Evolutionary conservation across 2,888 invertebrate species (phyloP).

Genomic region (Agrochola lota): DNA sequence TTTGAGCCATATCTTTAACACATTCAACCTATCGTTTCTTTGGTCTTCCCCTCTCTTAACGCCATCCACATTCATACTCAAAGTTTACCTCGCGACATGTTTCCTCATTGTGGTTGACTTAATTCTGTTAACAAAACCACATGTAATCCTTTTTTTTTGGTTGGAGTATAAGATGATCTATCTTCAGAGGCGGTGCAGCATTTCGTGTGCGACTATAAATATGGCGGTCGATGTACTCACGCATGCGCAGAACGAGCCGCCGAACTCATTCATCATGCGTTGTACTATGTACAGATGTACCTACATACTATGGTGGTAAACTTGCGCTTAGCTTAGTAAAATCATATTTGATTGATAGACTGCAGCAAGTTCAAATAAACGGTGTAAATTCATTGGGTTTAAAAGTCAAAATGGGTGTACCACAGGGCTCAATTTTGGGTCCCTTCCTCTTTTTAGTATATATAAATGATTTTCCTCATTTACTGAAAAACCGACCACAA

Average conservation of each 20-base stretch:
- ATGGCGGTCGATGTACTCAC: constrained; percentile 75
- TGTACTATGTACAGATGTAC: constrained; percentile 22
- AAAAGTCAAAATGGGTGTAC: too few species aligned
- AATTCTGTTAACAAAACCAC: background rate
- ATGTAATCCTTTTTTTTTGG: background rate
- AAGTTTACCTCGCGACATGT: background rate
- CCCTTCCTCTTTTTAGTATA: too few species aligned
- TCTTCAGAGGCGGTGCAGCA: constrained; percentile 41
- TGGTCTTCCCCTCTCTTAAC: background rate
- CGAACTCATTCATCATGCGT: constrained; percentile 49
- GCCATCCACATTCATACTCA: background rate
- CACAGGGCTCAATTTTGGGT: too few species aligned
- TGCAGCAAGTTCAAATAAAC: too few species aligned
- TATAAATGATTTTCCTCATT: too few species aligned
- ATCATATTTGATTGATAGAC: too few species aligned
- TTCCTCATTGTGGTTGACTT: too few species aligned
- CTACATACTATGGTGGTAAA: too few species aligned
- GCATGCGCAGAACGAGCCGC: constrained; percentile 70
- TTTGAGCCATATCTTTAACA: background rate
- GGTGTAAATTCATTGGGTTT: too few species aligned
- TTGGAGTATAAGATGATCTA: constrained; percentile 2
- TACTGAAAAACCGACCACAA: too few species aligned
- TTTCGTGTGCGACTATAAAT: constrained; percentile 60
- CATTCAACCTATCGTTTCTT: background rate
- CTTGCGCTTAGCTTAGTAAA: too few species aligned